phyloP scores from a whole-genome alignment of 2,888 invertebrate genomes.

The Nephrotoma flavescens region DNA sequence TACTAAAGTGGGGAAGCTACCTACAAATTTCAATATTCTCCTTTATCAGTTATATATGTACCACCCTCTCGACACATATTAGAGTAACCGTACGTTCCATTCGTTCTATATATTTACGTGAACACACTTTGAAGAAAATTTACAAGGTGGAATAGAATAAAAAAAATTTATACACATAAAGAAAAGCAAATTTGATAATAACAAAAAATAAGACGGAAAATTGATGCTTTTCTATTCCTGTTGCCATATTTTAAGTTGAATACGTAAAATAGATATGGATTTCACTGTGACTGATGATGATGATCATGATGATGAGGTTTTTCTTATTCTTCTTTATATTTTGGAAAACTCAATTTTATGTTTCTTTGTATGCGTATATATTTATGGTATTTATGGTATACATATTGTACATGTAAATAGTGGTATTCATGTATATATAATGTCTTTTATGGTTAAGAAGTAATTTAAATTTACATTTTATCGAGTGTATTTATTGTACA shows the following conservation, averaged over 20 bases:
- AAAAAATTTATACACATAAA: neutral
- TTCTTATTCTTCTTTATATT: neutral
- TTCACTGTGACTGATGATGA: neutral
- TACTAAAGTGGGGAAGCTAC: neutral
- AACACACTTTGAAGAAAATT: neutral
- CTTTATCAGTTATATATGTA: neutral
- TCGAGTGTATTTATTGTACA: too few species aligned
- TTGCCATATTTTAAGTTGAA: neutral
- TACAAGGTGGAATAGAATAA: neutral
- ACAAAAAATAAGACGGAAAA: neutral
- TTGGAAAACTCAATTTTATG: neutral
- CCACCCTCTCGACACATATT: neutral
- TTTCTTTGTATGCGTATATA: neutral
- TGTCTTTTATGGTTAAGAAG: neutral
- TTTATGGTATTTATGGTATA: too few species aligned
- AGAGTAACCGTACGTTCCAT: neutral
- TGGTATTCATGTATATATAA: neutral
- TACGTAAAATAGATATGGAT: neutral
- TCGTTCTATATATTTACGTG: neutral
- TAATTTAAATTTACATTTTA: too few species aligned
- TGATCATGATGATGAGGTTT: neutral
- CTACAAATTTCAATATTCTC: neutral
- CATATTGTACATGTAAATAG: neutral
- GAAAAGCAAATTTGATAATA: neutral
- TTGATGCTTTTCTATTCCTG: neutral